Evolutionary conservation across 2,888 invertebrate genomes (phyloP).

Genomic region (Cantharis rufa): DNA sequence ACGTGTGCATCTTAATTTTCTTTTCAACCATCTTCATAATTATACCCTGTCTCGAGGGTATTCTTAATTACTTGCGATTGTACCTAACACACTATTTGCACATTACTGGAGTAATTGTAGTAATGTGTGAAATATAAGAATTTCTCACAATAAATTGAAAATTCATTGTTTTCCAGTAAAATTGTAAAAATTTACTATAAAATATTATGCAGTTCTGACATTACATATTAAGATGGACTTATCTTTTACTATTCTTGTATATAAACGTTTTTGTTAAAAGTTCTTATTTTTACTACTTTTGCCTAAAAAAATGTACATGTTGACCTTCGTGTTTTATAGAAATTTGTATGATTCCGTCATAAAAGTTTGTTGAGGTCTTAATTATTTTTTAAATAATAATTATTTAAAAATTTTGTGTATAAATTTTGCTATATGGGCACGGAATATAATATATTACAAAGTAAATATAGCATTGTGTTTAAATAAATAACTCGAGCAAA

Average conservation of each 20-base stretch:
- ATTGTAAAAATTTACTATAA: not conserved
- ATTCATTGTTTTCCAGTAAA: not conserved
- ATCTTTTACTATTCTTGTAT: not conserved
- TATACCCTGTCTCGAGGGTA: conserved; percentile 50
- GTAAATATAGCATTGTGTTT: not conserved
- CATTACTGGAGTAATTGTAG: not conserved
- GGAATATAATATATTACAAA: not conserved
- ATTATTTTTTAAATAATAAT: not conserved
- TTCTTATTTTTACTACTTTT: not conserved
- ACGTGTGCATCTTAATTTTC: conserved; percentile 51
- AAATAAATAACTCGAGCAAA: not conserved
- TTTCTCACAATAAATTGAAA: not conserved
- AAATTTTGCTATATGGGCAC: not conserved
- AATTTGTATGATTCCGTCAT: not conserved
- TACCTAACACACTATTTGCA: conserved; percentile 24
- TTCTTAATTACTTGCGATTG: conserved; percentile 48
- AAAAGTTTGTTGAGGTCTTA: not conserved
- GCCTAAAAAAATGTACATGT: not conserved
- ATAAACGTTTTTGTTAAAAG: not conserved
- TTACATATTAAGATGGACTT: not conserved
- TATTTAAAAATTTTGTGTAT: not conserved
- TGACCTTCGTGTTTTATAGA: not conserved
- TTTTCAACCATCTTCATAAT: conserved; percentile 51
- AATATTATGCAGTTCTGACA: not conserved
- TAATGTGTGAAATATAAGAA: not conserved